Percentiles rank a stretch among this genome's conserved stretches.
These are phyloP conservation scores for Callimorpha dominula DNA, from an alignment of 2,888 invertebrate species.

Conservation along the genomic window DNA sequence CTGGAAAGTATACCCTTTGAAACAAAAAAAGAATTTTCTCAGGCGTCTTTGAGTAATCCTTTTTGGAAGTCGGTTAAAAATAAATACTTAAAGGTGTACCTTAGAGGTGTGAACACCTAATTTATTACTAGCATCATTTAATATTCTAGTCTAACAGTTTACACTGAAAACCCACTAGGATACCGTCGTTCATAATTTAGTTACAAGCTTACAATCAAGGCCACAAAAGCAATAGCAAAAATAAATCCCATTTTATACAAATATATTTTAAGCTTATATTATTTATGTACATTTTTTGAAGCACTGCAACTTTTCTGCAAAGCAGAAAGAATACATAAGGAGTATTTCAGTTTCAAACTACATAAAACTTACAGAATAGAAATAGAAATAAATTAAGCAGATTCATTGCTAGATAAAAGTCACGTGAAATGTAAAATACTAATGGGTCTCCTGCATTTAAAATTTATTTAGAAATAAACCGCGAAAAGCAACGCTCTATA, in stretches of 20 bases:
- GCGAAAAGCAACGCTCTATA: not conserved
- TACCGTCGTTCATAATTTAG: too few relatives aligned
- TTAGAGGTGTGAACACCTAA: too few relatives aligned
- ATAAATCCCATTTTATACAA: not conserved
- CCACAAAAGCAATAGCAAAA: slow-evolving; percentile 20
- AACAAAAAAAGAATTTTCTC: too few relatives aligned
- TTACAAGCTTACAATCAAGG: slow-evolving; percentile 20
- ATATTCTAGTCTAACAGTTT: slow-evolving; percentile 13
- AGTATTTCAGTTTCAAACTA: not conserved
- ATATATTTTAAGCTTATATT: too few relatives aligned
- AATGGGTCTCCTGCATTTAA: not conserved
- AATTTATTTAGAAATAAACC: slow-evolving; percentile 3
- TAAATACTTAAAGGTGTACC: too few relatives aligned
- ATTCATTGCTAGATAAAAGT: not conserved
- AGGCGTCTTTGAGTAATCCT: too few relatives aligned
- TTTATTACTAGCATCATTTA: too few relatives aligned
- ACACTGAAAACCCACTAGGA: too few relatives aligned
- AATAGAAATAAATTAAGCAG: not conserved
- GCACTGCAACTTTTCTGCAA: not conserved
- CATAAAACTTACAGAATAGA: too few relatives aligned
- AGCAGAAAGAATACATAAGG: not conserved
- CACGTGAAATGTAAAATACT: not conserved
- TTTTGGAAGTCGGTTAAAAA: too few relatives aligned
- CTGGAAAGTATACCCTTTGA: too few relatives aligned
- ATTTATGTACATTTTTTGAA: slow-evolving; percentile 9